Conservation (phyloP, 1,140 invertebrate species). For the Lepidotrigona ventralis region DNA sequence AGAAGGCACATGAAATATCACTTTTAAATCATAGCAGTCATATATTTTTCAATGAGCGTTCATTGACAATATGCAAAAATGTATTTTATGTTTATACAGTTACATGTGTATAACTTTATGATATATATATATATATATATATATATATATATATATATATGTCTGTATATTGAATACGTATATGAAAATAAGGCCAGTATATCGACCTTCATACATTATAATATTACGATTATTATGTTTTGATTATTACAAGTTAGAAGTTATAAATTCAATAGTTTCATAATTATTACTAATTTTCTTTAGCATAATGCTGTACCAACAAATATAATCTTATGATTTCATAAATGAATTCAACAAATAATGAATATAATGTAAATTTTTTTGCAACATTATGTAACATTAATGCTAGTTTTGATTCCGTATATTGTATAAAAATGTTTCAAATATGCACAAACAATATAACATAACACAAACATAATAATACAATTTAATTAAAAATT, state of each 20-base stretch:
- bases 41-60: constrained; percentile 27
- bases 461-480: not conserved
- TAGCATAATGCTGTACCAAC: constrained; percentile 12
- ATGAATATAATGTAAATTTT: constrained; percentile 1
- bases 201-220: constrained; percentile 13
- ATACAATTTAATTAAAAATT: not conserved
- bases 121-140: too few species aligned
- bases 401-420: constrained; percentile 40
- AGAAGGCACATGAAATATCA: not conserved
- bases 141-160: too few species aligned
- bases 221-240: not conserved
- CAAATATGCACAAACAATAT: not conserved
- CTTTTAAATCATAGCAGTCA: not conserved
- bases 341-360: constrained; percentile 14
- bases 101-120: not conserved
- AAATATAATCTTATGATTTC: constrained; percentile 2
- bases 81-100: constrained; percentile 12
- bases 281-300: not conserved
- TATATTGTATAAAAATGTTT: constrained; percentile 6
- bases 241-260: not conserved
- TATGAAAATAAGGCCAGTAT: constrained; percentile 17
- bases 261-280: not conserved
- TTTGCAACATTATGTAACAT: not conserved
- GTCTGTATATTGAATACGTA: constrained; percentile 17
- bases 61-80: constrained; percentile 36